These are phyloP conservation scores for Menidia beryllina DNA, from an alignment of 2,113 vertebrate species.

Conservation along the genomic window DNA sequence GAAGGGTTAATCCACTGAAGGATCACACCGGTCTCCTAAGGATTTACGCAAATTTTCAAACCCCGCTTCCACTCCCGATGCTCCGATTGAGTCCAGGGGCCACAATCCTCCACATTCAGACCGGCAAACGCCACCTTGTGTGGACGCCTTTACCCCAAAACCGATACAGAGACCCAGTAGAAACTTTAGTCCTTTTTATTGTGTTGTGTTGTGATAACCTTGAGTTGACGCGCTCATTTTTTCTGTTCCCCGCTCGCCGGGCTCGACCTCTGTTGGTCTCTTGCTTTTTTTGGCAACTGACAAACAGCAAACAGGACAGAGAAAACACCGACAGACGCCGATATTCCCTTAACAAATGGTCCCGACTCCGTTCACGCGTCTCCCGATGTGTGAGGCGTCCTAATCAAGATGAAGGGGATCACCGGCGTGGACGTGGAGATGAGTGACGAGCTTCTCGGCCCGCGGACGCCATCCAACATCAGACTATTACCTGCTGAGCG, in stretches of 20 bases:
- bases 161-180: background rate
- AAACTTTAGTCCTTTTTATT: too few species aligned
- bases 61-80: background rate
- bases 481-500: constrained; percentile 75
- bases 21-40: background rate
- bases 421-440: constrained; percentile 53
- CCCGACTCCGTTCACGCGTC: constrained; percentile 18
- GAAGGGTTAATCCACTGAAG: background rate
- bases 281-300: too few species aligned
- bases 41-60: constrained; percentile 1
- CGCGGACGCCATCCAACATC: constrained; percentile 56
- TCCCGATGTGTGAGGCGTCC: constrained; percentile 40
- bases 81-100: background rate
- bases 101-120: background rate
- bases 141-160: too few species aligned
- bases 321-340: background rate
- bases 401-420: constrained; percentile 69
- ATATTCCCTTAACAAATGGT: background rate
- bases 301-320: background rate
- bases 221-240: background rate
- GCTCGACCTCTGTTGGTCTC: background rate
- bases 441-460: constrained; percentile 63
- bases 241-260: background rate
- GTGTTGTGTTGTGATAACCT: too few species aligned
- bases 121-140: background rate